These are phyloP conservation scores for Paradoxurus hermaphroditus DNA, from an alignment of 2,113 vertebrate species.

Conservation along the genomic window DNA sequence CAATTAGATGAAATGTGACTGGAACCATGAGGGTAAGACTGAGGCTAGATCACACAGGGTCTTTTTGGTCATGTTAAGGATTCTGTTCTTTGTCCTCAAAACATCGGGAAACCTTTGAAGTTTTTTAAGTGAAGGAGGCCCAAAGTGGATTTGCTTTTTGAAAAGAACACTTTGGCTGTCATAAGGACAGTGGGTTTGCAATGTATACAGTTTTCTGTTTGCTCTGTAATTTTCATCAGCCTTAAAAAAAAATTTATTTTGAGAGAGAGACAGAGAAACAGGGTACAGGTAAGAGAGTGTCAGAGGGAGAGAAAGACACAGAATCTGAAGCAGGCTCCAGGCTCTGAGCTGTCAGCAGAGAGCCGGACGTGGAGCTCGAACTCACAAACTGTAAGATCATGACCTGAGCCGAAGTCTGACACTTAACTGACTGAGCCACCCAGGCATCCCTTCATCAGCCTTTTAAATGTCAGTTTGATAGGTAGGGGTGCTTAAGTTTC, in stretches of 20 bases:
- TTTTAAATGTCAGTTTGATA: background rate
- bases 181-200: background rate
- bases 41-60: background rate
- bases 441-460: background rate
- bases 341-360: too few species aligned
- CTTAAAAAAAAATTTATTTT: background rate
- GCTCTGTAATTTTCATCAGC: background rate
- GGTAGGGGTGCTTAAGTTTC: background rate
- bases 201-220: background rate
- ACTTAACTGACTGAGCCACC: too few species aligned
- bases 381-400: too few species aligned
- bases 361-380: too few species aligned
- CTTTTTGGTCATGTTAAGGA: background rate
- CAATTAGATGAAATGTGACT: background rate
- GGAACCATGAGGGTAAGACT: background rate
- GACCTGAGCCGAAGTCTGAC: too few species aligned
- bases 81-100: background rate
- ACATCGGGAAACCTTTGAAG: background rate
- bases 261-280: too few species aligned
- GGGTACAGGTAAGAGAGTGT: too few species aligned
- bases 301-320: too few species aligned
- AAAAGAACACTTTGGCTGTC: background rate
- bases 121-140: background rate
- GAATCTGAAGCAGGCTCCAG: too few species aligned
- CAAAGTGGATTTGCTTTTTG: background rate